phyloP scores from a whole-genome alignment of 1,140 invertebrate species.

The Drosophila equinoxialis region DNA sequence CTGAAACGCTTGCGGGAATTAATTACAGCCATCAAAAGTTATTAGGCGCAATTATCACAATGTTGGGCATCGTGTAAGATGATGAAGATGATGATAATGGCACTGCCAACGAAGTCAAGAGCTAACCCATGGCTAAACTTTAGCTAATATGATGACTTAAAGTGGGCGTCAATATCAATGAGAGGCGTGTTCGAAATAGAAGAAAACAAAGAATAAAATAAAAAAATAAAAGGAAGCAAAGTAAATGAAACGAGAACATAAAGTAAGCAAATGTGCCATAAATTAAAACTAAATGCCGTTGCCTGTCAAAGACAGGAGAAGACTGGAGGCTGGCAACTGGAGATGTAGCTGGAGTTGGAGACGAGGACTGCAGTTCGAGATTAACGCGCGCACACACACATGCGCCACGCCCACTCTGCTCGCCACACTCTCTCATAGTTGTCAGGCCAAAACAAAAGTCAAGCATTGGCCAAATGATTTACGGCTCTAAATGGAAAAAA shows the following conservation, averaged over 20 bases:
- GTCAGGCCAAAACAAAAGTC: constrained; percentile 63
- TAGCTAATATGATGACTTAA: constrained; percentile 3
- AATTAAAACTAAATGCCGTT: constrained; percentile 80
- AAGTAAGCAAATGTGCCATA: constrained; percentile 69
- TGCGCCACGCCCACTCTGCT: constrained; percentile 49
- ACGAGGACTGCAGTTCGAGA: constrained; percentile 65
- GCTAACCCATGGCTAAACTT: constrained; percentile 8
- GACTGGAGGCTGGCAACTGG: constrained; percentile 43
- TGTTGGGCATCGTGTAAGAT: constrained; percentile 64
- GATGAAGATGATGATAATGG: constrained; percentile 21
- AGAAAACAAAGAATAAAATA: background rate
- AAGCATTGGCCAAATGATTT: constrained; percentile 77
- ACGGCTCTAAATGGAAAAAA: constrained; percentile 68
- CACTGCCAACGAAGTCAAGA: background rate
- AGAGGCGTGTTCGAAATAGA: background rate
- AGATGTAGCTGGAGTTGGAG: constrained; percentile 50
- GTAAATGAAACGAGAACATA: constrained; percentile 34
- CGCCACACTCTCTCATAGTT: constrained; percentile 52
- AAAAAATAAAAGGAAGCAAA: constrained; percentile 1
- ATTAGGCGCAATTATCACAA: constrained; percentile 79
- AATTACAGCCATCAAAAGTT: constrained; percentile 81
- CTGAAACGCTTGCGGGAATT: constrained; percentile 66
- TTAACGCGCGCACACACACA: constrained; percentile 60
- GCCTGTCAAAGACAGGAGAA: constrained; percentile 68
- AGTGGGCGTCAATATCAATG: constrained; percentile 23